Conservation (phyloP, 2,888 invertebrate species). For the Lissonota sp. region DNA sequence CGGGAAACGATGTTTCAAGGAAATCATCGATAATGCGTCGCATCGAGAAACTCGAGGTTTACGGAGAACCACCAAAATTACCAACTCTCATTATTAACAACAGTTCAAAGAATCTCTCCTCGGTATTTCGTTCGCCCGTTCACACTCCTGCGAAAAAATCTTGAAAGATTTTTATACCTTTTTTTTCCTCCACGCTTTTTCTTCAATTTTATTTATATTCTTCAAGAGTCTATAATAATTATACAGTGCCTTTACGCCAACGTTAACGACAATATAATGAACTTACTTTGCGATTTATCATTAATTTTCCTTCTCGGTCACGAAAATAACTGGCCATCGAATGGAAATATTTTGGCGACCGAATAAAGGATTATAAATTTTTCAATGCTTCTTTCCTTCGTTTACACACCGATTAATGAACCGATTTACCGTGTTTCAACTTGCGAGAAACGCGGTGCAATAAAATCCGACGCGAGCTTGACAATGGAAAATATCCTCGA, state of each 20-base stretch:
- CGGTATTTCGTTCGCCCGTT: constrained; percentile 69
- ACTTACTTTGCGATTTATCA: too few relatives aligned
- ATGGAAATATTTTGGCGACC: not conserved
- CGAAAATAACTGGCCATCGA: not conserved
- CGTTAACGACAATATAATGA: too few relatives aligned
- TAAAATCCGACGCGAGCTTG: too few relatives aligned
- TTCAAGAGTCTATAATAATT: not conserved
- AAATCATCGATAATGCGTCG: constrained; percentile 75
- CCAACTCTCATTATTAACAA: constrained; percentile 84
- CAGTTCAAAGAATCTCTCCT: constrained; percentile 80
- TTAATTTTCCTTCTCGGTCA: too few relatives aligned
- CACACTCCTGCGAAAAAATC: constrained; percentile 47
- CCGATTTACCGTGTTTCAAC: too few relatives aligned
- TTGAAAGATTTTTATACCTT: not conserved
- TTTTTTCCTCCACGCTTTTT: not conserved
- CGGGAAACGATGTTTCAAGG: constrained; percentile 48
- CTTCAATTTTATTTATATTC: not conserved
- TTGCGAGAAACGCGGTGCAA: too few relatives aligned
- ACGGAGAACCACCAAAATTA: constrained; percentile 86
- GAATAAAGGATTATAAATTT: not conserved
- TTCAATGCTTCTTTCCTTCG: not conserved
- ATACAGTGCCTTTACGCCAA: not conserved
- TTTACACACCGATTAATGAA: too few relatives aligned
- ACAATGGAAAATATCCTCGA: not conserved
- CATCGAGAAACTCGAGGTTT: constrained; percentile 85